phyloP scores from a whole-genome alignment of 2,113 vertebrate genomes.

The Callopanchax toddi region DNA sequence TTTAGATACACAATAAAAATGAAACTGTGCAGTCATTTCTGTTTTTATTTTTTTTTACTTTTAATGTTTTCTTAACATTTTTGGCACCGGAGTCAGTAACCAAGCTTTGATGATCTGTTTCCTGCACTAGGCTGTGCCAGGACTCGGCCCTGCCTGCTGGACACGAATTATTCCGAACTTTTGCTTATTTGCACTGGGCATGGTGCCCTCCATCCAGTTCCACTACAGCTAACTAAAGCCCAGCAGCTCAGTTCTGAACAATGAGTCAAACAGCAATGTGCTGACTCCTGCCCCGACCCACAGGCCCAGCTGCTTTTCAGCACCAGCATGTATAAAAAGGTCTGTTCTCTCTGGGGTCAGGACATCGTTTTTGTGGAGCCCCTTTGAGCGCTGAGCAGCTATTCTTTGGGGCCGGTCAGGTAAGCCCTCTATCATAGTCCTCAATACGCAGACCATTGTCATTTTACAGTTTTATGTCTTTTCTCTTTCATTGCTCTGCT shows the following conservation, averaged over 20 bases:
- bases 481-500: conserved; percentile 51
- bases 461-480: conserved; percentile 39
- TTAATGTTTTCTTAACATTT: conserved; percentile 14
- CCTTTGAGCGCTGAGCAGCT: conserved; percentile 64
- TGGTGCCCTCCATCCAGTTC: conserved; percentile 70
- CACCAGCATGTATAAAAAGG: conserved; percentile 80
- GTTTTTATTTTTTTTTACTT: not conserved
- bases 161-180: conserved; percentile 55
- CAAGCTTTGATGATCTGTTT: conserved; percentile 26
- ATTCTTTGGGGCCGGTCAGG: conserved; percentile 78
- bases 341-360: conserved; percentile 58
- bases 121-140: conserved; percentile 33
- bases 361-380: conserved; percentile 74
- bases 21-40: not conserved
- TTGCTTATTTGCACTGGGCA: conserved; percentile 75
- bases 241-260: conserved; percentile 79
- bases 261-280: conserved; percentile 79
- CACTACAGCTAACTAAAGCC: conserved; percentile 68
- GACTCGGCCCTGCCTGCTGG: conserved; percentile 37
- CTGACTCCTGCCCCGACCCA: conserved; percentile 76
- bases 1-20: not conserved
- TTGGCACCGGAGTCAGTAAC: conserved; percentile 8
- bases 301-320: conserved; percentile 60
- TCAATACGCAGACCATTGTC: conserved; percentile 40
- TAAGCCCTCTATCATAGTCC: conserved; percentile 70